Base-by-base conservation (phyloP, 2,797 vertebrate species). In the Babyrousa celebensis region DNA sequence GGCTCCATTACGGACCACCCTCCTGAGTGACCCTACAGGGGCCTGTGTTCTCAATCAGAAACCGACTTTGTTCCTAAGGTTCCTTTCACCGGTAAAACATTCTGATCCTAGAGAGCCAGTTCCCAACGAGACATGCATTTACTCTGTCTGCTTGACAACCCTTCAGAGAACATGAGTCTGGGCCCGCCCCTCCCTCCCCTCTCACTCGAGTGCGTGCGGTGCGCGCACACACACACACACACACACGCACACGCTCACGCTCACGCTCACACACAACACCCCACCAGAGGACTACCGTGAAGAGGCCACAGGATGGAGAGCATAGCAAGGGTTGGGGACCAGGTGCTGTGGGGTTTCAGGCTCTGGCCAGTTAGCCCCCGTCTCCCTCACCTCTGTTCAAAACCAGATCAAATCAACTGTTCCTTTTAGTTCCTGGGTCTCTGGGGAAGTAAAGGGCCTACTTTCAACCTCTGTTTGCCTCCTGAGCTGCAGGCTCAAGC, bases 61-160 rank as follows among this genome's bases (percentile, higher is more conserved):
- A 93, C 23, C 10, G 5, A 82, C 11, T 32, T 63, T 89, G 77
- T 91, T 68, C 32, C 83, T 70, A 62, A 71, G 18, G 27, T 58
- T 85, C 58, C 82, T 83, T 80, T 85, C 65, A 70, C n/a, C 68
- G 43, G 48, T 79, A 82, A 89, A 87, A 91, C 77, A n/a, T 67
- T 91, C 60, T 93, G 27, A 85, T 77, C 48, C 65, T 89, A 89
- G 48, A 88, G 92, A 89, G 83, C 74, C 68, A 93, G 91, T 91
- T 93, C 79, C 56, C 70, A 9, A 72, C 87, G 20, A 95, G 10
- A 84, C 40, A 17, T 40, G 4, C 54, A 40, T 86, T 92, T 86
- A 67, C 63, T 75, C 87, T 40, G 20, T 72, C 71, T 92, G 65
- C 77, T 27, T 89, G 56, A 92, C 68, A 65, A 29, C 18, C 7